Evolutionary conservation across 2,113 vertebrate genomes (phyloP), one percentile per base, ranked within the genome.

Genomic region (Anoplopoma fimbria): DNA sequence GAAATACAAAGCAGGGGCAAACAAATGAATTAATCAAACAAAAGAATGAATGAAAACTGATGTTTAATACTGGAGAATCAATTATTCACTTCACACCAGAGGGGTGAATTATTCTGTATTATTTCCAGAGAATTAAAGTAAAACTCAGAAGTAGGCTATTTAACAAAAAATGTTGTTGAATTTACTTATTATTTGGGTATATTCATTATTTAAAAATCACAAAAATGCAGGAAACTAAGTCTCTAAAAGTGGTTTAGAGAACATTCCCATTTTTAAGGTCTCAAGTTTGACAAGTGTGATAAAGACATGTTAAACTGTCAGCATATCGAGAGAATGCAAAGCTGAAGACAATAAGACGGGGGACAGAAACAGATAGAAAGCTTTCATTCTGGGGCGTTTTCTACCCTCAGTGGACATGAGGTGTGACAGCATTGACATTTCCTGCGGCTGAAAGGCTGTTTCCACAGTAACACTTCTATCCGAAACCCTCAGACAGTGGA

Each of bases 361-460:
- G 38, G 2, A 75, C 33, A 47, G 31, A 23, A 36, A 73, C 0
- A 21, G 45, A 34, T 3, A 75, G 49, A 83, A 69, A 75, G 19
- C 69, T 77, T 55, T 84, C 15, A 77, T 75, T 83, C 74, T 51
- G 19, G 4, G 33, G 29, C 38, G 53, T 78, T 79, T 72, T 88
- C 75, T 73, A 14, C 34, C 68, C 27, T 77, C 82, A 25, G 80
- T 31, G 68, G 81, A 80, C 63, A 64, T 34, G 63, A 84, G 70
- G 60, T 89, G 84, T 36, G 75, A 88, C 75, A 84, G 72, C 87
- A 81, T 42, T 92, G 89, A 91, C 88, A 87, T 90, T 88, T 90
- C 90, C 81, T 53, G 87, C 8, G 80, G 84, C 81, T 64, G 79
- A 83, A 84, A 77, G 63, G 75, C 68, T 4, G 73, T 90, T 92